phyloP scores from a whole-genome alignment of 2,888 invertebrate genomes.

The Himalopsyche tibetana region DNA sequence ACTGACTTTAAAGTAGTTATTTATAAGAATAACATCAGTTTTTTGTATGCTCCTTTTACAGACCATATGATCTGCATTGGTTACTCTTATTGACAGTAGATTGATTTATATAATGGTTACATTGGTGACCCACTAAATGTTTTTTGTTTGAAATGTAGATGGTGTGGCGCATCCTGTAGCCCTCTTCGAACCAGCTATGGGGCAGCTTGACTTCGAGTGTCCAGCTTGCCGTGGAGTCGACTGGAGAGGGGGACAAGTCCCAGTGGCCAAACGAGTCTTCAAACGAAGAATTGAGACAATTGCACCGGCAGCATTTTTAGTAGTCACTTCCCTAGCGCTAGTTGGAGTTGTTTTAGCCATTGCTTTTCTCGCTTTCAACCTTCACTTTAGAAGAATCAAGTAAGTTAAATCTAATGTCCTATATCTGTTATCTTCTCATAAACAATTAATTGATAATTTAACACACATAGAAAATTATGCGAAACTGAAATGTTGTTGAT shows the following conservation, averaged over 20 bases:
- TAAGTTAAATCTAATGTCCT: constrained; percentile 70
- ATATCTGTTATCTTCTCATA: background rate
- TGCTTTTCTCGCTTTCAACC: constrained; percentile 87
- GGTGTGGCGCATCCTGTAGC: constrained; percentile 85
- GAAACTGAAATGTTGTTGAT: too few relatives aligned
- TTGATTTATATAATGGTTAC: too few relatives aligned
- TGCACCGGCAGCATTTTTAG: constrained; percentile 85
- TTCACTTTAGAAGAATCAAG: constrained; percentile 90
- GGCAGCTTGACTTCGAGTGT: constrained; percentile 82
- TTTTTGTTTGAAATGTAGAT: constrained; percentile 71
- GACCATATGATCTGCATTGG: too few relatives aligned
- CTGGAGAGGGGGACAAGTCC: constrained; percentile 86
- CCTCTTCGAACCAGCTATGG: constrained; percentile 80
- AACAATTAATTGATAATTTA: too few relatives aligned
- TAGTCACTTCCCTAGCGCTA: constrained; percentile 83
- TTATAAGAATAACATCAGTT: too few relatives aligned
- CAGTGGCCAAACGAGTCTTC: constrained; percentile 86
- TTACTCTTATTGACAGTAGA: too few relatives aligned
- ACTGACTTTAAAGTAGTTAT: too few relatives aligned
- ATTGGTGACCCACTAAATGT: too few relatives aligned
- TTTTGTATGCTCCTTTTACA: too few relatives aligned
- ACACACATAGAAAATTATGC: too few relatives aligned
- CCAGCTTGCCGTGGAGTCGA: constrained; percentile 80
- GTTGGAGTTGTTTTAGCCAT: constrained; percentile 86
- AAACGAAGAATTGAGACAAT: constrained; percentile 87